Percentiles rank a stretch among this genome's conserved stretches.
These are phyloP conservation scores for Drosophila lacteicornis DNA, from an alignment of 1,140 invertebrate species.

Conservation along the genomic window DNA sequence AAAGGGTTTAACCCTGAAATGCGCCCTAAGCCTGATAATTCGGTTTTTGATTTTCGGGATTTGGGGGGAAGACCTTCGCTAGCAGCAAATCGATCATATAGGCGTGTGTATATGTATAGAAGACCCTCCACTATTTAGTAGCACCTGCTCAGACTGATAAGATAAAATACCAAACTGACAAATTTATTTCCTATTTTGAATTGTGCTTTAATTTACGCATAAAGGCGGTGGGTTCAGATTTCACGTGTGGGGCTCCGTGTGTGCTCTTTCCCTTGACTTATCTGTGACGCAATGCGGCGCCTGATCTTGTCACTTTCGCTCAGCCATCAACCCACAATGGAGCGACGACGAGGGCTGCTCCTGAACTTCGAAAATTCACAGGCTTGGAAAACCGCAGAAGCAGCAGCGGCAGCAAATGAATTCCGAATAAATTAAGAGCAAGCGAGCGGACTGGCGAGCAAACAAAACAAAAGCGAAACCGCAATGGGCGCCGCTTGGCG, in stretches of 20 bases:
- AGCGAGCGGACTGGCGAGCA: conserved; percentile 10
- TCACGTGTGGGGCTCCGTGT: not conserved
- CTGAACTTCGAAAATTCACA: conserved; percentile 67
- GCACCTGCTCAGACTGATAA: conserved; percentile 43
- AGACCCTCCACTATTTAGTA: conserved; percentile 22
- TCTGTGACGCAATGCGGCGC: conserved; percentile 38
- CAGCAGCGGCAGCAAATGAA: conserved; percentile 35
- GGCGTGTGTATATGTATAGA: not conserved
- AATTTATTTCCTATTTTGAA: conserved; percentile 32
- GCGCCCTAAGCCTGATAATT: conserved; percentile 26
- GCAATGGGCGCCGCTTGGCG: conserved; percentile 59
- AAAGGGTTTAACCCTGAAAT: conserved; percentile 58
- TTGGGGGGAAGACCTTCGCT: conserved; percentile 55
- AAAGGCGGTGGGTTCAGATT: conserved; percentile 3
- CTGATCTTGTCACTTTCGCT: conserved; percentile 64
- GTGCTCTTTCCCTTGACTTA: conserved; percentile 9
- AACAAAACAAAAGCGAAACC: conserved; percentile 58
- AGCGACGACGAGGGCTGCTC: conserved; percentile 34
- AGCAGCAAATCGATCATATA: conserved; percentile 65
- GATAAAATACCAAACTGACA: conserved; percentile 73
- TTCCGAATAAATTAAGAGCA: conserved; percentile 55
- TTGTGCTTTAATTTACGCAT: conserved; percentile 40
- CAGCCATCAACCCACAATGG: conserved; percentile 65
- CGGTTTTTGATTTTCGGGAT: conserved; percentile 5
- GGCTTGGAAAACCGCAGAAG: conserved; percentile 59